A percentile compares a stretch with the other conserved stretches of the same genome.
Evolutionary conservation across 2,888 invertebrate genomes (phyloP).

Genomic region (Troides aeacus): DNA sequence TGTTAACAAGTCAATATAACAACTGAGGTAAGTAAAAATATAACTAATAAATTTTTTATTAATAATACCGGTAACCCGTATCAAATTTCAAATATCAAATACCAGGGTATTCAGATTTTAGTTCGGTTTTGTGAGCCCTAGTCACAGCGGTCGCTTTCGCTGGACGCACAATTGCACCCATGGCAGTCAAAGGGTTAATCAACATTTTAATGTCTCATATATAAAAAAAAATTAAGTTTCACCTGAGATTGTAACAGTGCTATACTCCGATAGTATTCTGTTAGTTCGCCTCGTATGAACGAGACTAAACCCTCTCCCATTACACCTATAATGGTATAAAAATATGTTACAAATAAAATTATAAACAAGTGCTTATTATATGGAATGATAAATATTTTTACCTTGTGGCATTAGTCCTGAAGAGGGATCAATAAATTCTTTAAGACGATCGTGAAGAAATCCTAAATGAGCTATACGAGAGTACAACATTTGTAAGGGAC

Average conservation of each 20-base stretch:
- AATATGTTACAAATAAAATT: not conserved
- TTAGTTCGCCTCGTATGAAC: constrained; percentile 90
- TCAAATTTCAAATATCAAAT: too few species aligned
- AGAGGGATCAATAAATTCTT: constrained; percentile 87
- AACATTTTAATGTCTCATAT: not conserved
- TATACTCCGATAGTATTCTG: constrained; percentile 92
- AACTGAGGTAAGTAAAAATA: too few species aligned
- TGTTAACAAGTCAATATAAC: too few species aligned
- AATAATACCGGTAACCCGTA: too few species aligned
- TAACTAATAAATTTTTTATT: too few species aligned
- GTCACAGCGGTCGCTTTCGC: too few species aligned
- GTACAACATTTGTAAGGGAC: constrained; percentile 82
- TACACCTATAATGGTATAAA: constrained; percentile 73
- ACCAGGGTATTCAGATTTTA: too few species aligned
- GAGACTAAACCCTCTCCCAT: constrained; percentile 93
- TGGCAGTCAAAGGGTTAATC: not conserved
- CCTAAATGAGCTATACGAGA: constrained; percentile 92
- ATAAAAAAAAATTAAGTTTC: not conserved
- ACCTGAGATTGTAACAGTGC: constrained; percentile 94
- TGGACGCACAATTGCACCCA: too few species aligned
- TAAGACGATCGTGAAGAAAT: constrained; percentile 89
- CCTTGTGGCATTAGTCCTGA: constrained; percentile 82
- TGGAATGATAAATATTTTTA: constrained; percentile 33
- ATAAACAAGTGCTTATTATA: not conserved
- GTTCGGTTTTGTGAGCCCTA: too few species aligned